Percentiles rank a stretch among this genome's conserved stretches.
These are phyloP conservation scores for Ataeniobius toweri DNA, from an alignment of 2,797 vertebrate genomes.

Conservation along the genomic window DNA sequence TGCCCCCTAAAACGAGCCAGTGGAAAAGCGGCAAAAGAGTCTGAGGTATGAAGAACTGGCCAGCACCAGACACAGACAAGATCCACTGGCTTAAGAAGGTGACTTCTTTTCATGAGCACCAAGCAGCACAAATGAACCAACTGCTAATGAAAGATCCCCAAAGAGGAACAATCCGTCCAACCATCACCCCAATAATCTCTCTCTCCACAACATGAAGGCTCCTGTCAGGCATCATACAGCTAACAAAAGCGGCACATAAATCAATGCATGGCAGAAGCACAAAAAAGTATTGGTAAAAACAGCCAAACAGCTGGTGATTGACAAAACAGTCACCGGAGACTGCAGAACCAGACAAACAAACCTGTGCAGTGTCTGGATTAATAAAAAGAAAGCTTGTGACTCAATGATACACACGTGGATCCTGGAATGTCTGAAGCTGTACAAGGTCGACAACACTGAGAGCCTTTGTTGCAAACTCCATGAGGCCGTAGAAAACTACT, in stretches of 20 bases:
- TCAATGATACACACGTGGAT: neutral
- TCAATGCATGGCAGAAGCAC: too few relatives aligned
- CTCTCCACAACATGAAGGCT: too few relatives aligned
- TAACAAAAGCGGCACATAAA: too few relatives aligned
- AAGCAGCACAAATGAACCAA: neutral
- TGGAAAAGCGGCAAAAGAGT: too few relatives aligned
- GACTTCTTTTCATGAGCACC: neutral
- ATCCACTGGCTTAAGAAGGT: neutral
- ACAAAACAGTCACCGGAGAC: neutral
- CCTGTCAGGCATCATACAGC: too few relatives aligned
- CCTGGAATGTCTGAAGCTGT: neutral
- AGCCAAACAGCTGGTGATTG: neutral
- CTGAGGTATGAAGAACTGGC: neutral
- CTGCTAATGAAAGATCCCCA: neutral
- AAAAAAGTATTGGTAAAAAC: neutral
- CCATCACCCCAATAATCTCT: too few relatives aligned
- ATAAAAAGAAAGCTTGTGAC: neutral
- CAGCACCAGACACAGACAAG: too few relatives aligned
- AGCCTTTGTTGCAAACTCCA: neutral
- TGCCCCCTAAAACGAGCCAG: too few relatives aligned
- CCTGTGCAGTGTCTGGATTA: neutral
- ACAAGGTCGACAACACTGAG: neutral
- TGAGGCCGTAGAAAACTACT: neutral
- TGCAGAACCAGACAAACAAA: neutral
- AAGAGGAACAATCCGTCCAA: too few relatives aligned